phyloP scores from a whole-genome alignment of 2,888 invertebrate genomes.

The Blastobasis adustella region DNA sequence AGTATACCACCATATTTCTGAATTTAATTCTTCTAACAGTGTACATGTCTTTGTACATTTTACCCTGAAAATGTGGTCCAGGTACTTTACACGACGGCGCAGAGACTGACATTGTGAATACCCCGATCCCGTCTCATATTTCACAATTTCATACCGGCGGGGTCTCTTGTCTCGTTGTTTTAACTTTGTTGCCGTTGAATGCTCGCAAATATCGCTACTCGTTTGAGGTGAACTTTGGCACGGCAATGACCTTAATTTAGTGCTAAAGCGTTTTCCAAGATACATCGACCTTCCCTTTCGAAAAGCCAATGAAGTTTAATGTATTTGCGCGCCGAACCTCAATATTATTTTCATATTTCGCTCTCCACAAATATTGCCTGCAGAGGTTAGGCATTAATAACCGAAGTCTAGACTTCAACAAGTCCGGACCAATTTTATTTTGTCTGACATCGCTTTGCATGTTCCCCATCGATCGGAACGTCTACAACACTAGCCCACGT shows the following conservation, averaged over 20 bases:
- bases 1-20: no score
- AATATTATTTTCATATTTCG: slow-evolving; percentile 3
- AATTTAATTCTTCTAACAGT: no score
- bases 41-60: no score
- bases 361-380: slow-evolving; percentile 13
- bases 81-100: background rate
- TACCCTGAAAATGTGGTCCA: no score
- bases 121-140: slow-evolving; percentile 52
- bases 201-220: slow-evolving; percentile 20
- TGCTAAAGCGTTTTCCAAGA: no score
- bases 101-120: slow-evolving; percentile 35
- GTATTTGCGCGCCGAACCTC: no score
- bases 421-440: slow-evolving; percentile 18
- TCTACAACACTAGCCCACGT: no score
- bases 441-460: slow-evolving; percentile 16
- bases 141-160: slow-evolving; percentile 47
- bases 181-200: slow-evolving; percentile 34
- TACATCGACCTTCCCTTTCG: no score
- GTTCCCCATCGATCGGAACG: no score
- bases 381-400: slow-evolving; percentile 37
- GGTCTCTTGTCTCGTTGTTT: slow-evolving; percentile 27
- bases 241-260: no score
- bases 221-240: background rate
- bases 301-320: no score
- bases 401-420: slow-evolving; percentile 28